Evolutionary conservation across 2,888 invertebrate genomes (phyloP).

Genomic region (Volucella inflata): DNA sequence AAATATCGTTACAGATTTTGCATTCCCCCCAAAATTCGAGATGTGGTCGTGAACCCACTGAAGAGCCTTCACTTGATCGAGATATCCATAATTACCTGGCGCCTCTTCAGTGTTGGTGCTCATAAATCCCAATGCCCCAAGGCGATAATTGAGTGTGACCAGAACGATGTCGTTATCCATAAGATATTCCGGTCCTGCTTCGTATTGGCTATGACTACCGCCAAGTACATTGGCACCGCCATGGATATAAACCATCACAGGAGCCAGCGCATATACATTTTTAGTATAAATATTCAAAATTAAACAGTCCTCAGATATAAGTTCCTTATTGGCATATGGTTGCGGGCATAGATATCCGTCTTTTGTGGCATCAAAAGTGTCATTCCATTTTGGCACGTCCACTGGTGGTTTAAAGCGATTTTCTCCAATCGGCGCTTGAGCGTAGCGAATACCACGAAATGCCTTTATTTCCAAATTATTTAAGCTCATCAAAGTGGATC

Average conservation of each 20-base stretch:
- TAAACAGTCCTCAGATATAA: slow-evolving; percentile 87
- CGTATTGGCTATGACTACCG: slow-evolving; percentile 78
- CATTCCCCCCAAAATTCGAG: slow-evolving; percentile 87
- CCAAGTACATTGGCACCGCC: slow-evolving; percentile 80
- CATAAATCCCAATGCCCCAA: slow-evolving; percentile 84
- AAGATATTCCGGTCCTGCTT: slow-evolving; percentile 80
- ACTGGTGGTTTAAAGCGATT: slow-evolving; percentile 83
- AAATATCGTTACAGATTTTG: slow-evolving; percentile 86
- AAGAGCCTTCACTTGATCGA: slow-evolving; percentile 88
- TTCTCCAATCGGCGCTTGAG: slow-evolving; percentile 82
- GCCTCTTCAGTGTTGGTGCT: slow-evolving; percentile 86
- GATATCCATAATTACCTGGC: slow-evolving; percentile 88
- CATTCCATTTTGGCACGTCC: slow-evolving; percentile 79
- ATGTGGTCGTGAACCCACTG: slow-evolving; percentile 88
- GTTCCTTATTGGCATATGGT: slow-evolving; percentile 15
- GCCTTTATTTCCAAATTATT: slow-evolving; percentile 83
- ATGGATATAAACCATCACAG: slow-evolving; percentile 81
- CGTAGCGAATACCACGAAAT: slow-evolving; percentile 84
- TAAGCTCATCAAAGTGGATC: slow-evolving; percentile 82
- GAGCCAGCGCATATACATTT: slow-evolving; percentile 59
- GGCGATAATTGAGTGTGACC: slow-evolving; percentile 81
- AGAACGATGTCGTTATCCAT: slow-evolving; percentile 80
- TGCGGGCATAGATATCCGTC: slow-evolving; percentile 83
- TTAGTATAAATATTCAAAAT: slow-evolving; percentile 86
- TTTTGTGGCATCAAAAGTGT: slow-evolving; percentile 81